Evolutionary conservation across 1,140 invertebrate genomes (phyloP), one percentile per base, ranked within the genome.

Genomic region (Ericerus pela): DNA sequence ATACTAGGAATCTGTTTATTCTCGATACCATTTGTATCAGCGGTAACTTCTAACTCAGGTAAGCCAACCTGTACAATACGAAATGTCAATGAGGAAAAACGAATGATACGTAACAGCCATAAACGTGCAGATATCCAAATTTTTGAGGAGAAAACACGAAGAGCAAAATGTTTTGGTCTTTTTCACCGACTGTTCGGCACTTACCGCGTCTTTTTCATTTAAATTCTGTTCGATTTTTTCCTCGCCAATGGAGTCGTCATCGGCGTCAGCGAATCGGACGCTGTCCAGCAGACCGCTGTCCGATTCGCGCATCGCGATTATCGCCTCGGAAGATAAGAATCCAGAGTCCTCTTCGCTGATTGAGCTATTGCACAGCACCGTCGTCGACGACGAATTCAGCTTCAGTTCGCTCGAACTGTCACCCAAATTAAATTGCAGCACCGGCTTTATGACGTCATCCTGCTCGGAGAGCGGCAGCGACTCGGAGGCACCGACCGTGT

Each of bases 301-400:
- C n/a, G 27, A 43, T 47, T 53, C 38, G 29, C 53, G 51, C 16
- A 37, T 37, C 11, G 53, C 37, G 26, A 11, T 54, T 24, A 54
- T 52, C 33, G 61, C 59, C 43, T 66, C 64, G n/a, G 64, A 64
- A 14, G 61, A 62, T 8, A 63, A 58, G 58, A 66, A 66, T 22
- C 64, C 64, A 5, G 63, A 64, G 38, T 66, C 64, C 33, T 63
- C 60, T 56, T 66, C 64, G 53, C 61, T 63, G 24, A 66, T 38
- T 11, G 62, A 62, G 43, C 59, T 59, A 11, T 53, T 62, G 30
- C 61, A 56, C 54, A 62, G 57, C 14, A 55, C 38, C 26, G 58
- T 52, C 26, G 58, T 52, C 31, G 53, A 54, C 18, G 41, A 47
- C 22, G 41, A 24, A 47, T 47, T 47, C 41, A 47, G 22, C 14